phyloP scores from a whole-genome alignment of 2,888 invertebrate genomes.

The Cephus spinipes region DNA sequence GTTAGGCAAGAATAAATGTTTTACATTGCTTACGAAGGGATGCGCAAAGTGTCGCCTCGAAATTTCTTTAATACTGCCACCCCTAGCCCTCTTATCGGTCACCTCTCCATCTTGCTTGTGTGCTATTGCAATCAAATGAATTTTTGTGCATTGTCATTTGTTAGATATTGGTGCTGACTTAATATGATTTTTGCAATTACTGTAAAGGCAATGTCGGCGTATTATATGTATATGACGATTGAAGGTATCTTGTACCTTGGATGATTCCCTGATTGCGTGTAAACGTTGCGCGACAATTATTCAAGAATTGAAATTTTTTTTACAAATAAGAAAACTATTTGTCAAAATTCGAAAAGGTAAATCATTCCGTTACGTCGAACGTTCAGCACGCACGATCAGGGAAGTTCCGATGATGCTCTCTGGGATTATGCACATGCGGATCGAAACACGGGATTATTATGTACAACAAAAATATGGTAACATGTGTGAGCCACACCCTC shows the following conservation, averaged over 20 bases:
- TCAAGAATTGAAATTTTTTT: not conserved
- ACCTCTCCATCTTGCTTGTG: not conserved
- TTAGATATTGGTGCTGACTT: constrained; percentile 22
- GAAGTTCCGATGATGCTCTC: constrained; percentile 4
- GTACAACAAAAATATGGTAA: constrained; percentile 33
- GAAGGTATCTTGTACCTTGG: not conserved
- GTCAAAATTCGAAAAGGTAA: not conserved
- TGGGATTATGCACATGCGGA: constrained; percentile 37
- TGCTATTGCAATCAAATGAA: not conserved
- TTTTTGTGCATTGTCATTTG: constrained; percentile 10
- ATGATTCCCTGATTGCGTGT: constrained; percentile 1
- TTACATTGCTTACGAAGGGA: not conserved
- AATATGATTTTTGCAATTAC: constrained; percentile 1
- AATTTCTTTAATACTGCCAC: not conserved
- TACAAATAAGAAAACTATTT: not conserved
- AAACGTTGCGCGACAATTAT: not conserved
- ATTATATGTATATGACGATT: not conserved
- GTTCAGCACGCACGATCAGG: not conserved
- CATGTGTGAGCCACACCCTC: constrained; percentile 46
- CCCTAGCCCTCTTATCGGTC: not conserved
- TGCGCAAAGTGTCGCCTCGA: not conserved
- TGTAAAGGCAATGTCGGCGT: constrained; percentile 1
- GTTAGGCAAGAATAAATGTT: not conserved
- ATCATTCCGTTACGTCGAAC: not conserved
- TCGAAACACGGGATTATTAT: constrained; percentile 33